These are phyloP conservation scores for Drosophila bifasciata DNA, from an alignment of 1,140 invertebrate genomes.

Conservation along the genomic window DNA sequence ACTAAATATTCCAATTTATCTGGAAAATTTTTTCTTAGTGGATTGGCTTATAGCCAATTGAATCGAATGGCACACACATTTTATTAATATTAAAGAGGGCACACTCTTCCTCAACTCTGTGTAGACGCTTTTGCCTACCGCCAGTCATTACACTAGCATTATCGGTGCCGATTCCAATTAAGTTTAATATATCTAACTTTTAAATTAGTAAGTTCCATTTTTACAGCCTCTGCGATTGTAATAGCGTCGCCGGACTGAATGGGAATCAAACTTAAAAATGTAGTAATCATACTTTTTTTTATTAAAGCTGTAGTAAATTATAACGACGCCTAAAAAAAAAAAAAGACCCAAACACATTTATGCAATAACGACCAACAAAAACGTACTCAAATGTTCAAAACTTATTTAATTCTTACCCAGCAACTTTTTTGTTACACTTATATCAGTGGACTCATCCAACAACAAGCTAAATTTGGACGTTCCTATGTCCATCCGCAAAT, in stretches of 20 bases:
- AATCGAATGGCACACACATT: conserved; percentile 10
- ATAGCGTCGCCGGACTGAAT: neutral
- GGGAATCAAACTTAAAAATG: neutral
- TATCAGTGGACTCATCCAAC: no score
- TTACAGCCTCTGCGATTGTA: neutral
- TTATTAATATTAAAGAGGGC: conserved; percentile 20
- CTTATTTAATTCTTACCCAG: no score
- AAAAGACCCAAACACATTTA: no score
- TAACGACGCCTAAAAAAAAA: neutral
- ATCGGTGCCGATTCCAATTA: no score
- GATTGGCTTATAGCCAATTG: conserved; percentile 7
- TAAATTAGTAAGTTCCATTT: neutral
- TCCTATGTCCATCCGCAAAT: no score
- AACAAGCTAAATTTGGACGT: no score
- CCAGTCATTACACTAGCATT: neutral
- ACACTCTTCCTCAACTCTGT: conserved; percentile 16
- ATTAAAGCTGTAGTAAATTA: conserved; percentile 1
- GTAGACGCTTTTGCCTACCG: conserved; percentile 12
- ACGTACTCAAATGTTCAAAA: no score
- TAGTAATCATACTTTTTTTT: neutral
- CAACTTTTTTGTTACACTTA: no score
- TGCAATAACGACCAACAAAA: no score
- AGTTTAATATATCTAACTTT: neutral
- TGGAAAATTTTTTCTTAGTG: neutral
- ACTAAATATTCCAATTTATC: neutral